Base-by-base conservation (phyloP, 2,797 vertebrate species). In the Brachyrhaphis roseni region DNA sequence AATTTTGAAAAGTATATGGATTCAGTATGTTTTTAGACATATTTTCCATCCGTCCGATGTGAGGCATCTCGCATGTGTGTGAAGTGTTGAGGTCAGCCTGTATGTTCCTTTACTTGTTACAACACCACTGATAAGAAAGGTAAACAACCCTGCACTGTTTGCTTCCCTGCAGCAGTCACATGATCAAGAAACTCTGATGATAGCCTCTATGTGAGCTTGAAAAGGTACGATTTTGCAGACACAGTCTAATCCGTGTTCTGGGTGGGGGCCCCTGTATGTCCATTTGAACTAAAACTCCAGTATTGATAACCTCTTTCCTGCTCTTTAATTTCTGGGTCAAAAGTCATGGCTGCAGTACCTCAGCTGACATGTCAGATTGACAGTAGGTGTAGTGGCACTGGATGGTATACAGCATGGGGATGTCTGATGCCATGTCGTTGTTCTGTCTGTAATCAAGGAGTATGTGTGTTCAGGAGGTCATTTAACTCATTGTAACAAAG, bases 81-180 rank as follows among this genome's bases (percentile, higher is more conserved):
- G 47, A 84, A 75, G 64, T 84, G 64, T 80, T 83, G 82, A 86
- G 88, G 87, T 91, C 88, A 93, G 82, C 77, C 81, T 86, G 87
- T 88, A 89, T 91, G 93, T 89, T 88, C 84, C 83, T 91, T 88
- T 80, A 89, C 91, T 92, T 93, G 92, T 95, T 95, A 95, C 94
- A 95, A 95, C 93, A 95, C 84, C 73, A 53, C 86, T 90, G 94
- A 95, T 95, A 95, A 94, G 94, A 86, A 91, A 72, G 84, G 91
- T 93, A 95, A 95, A 95, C 93, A 95, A 82, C 82, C 81, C 62
- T 82, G 86, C 85, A 80, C 87, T 90, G 91, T 94, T 95, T 94
- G 93, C 92, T 86, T 85, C 89, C 77, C 74, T 73, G 77, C 79
- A 79, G 81, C 2, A 41, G 86, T 91, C 93, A 92, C 87, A 90